phyloP scores from a whole-genome alignment of 2,888 invertebrate genomes.

The Atethmia centrago region DNA sequence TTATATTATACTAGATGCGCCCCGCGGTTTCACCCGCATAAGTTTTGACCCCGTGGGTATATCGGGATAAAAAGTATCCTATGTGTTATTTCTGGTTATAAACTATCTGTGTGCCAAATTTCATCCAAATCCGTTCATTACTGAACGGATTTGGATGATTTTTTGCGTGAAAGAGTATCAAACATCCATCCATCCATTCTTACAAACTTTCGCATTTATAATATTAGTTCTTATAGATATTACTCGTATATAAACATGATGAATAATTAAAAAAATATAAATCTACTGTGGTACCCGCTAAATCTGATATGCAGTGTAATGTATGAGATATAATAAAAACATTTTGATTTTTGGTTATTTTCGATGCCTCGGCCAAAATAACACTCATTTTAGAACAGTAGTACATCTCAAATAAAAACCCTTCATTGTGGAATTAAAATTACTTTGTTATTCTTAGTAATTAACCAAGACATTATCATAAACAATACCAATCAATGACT shows the following conservation, averaged over 20 bases:
- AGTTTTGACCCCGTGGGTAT: too few relatives aligned
- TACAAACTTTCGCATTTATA: too few relatives aligned
- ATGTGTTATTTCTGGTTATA: too few relatives aligned
- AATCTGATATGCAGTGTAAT: background rate
- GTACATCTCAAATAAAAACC: constrained; percentile 32
- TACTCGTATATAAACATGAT: background rate
- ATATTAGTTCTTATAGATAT: too few relatives aligned
- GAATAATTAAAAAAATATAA: background rate
- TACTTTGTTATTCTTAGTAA: background rate
- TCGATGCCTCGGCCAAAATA: background rate
- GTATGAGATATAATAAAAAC: background rate
- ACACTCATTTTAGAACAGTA: background rate
- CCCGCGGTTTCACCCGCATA: too few relatives aligned
- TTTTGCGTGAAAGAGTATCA: too few relatives aligned
- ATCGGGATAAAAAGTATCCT: too few relatives aligned
- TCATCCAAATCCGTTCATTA: too few relatives aligned
- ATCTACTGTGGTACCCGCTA: background rate
- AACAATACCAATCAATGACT: constrained; percentile 12
- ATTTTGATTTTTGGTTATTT: background rate
- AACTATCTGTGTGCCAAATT: too few relatives aligned
- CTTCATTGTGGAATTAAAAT: background rate
- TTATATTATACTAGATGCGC: too few relatives aligned
- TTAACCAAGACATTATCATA: constrained; percentile 9
- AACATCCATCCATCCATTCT: too few relatives aligned
- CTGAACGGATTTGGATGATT: too few relatives aligned